Conservation (phyloP, 1,140 invertebrate genomes). For the Chelonus insularis region DNA sequence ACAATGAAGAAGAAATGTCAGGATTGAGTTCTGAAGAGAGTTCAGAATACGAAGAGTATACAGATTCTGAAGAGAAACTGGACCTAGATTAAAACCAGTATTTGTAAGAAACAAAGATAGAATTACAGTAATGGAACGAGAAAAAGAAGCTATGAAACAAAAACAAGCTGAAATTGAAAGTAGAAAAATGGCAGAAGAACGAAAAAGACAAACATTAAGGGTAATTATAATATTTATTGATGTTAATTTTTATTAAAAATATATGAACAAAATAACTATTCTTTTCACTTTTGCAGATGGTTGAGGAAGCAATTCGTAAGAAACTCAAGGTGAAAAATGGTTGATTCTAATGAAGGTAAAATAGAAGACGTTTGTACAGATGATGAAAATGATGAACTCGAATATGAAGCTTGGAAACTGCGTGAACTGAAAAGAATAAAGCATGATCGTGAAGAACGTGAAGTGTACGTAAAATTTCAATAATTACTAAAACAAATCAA, state of each 20-base stretch:
- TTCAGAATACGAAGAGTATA: no score
- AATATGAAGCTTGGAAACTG: constrained; percentile 97
- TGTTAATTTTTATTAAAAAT: no score
- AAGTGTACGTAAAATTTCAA: constrained; percentile 72
- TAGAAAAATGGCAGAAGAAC: no score
- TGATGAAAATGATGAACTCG: constrained; percentile 97
- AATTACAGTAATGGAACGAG: constrained; percentile 93
- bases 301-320: constrained; percentile 86
- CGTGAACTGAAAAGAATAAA: constrained; percentile 96
- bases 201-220: no score
- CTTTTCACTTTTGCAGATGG: constrained; percentile 83
- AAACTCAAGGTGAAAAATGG: constrained; percentile 58
- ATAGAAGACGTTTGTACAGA: constrained; percentile 93
- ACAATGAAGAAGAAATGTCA: no score
- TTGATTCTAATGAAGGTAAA: constrained; percentile 64
- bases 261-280: no score
- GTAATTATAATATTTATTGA: no score
- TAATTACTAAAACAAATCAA: background rate
- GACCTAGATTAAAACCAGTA: no score
- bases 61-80: no score
- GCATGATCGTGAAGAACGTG: constrained; percentile 91
- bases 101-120: constrained; percentile 95
- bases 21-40: no score
- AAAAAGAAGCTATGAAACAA: no score
- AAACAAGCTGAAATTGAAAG: no score